Evolutionary conservation across 2,888 invertebrate species (phyloP), one percentile per base, ranked within the genome.

Genomic region (Torymus texanus): DNA sequence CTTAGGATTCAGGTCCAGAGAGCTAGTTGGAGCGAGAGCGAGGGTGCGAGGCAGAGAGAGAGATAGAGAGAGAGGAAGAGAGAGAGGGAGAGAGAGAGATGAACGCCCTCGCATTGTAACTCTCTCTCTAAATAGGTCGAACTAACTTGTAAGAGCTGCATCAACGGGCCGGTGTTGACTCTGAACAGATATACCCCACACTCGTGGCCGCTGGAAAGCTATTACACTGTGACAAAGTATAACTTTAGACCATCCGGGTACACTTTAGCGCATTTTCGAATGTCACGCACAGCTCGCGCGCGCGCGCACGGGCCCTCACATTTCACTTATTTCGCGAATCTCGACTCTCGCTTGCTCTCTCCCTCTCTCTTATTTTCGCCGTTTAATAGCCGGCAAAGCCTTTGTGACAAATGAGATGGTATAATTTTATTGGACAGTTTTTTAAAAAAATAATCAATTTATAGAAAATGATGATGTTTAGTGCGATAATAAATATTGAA

Each of bases 221-320:
- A 78, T 72, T 78, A 78, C 78, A 41, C 24, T 50, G 59, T 71
- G 71, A 71, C 77, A 77, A 71, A 77, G 71, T 77, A 77, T 75
- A 77, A 72, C 71, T 77, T 77, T 71, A 68, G 59, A 77, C 71
- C 65, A 77, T 77, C 59, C 59, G 66, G 71, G 65, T 63, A 53
- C 53, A 71, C 66, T 75, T 75, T 75, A 62, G 18, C 68, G 68
- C 75, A 68, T 75, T 75, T 75, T 75, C 75, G 62, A 75, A 68
- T 68, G 75, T 68, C 75, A 75, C 4, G 62, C 53, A 14, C 75
- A 68, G 62, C 14, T 13, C 21, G 18, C 55, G 68, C 51, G 61
- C 59, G 29, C 2, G n/a, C n/a, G n/a, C 21, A 24, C 55, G 68
- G 24, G 61, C 59, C 61, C 5, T 53, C 62, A 75, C 16, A 75